A percentile compares a stretch with the other conserved stretches of the same genome.
Evolutionary conservation across 2,888 invertebrate species (phyloP).

Genomic region (Heliconius sara): DNA sequence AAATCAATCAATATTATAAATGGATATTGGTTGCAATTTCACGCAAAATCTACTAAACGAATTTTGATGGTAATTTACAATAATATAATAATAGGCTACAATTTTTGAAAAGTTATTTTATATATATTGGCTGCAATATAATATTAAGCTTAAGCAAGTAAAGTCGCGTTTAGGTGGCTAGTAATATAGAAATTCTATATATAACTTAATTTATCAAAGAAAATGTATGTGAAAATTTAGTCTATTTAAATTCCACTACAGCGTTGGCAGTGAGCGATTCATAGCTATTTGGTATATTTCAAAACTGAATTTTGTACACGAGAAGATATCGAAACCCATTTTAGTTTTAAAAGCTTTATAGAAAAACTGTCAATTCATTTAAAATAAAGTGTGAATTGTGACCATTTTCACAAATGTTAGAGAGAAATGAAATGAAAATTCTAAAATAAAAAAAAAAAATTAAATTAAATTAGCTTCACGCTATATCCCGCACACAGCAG

Average conservation of each 20-base stretch:
- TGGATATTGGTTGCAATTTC: too few species aligned
- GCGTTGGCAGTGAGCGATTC: conserved; percentile 15
- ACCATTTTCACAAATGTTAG: neutral
- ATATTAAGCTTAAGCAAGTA: too few species aligned
- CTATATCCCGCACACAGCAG: too few species aligned
- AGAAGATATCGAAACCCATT: neutral
- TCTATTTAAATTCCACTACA: conserved; percentile 5
- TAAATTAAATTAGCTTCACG: too few species aligned
- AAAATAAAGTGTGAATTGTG: conserved; percentile 1
- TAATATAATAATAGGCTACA: neutral
- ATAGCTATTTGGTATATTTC: conserved; percentile 14
- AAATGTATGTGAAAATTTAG: conserved; percentile 9
- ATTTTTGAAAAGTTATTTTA: neutral
- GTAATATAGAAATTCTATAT: neutral
- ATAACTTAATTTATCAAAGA: neutral
- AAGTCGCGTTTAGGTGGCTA: too few species aligned
- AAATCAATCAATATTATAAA: too few species aligned
- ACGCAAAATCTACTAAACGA: too few species aligned
- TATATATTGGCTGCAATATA: neutral
- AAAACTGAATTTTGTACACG: conserved; percentile 13
- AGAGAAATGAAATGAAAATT: neutral
- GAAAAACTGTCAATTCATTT: neutral
- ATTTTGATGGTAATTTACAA: too few species aligned
- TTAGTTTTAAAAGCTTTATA: conserved; percentile 14
- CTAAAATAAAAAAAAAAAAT: too few species aligned